Evolutionary conservation across 2,113 vertebrate species (phyloP), one percentile per base, ranked within the genome.

Genomic region (Muntiacus reevesi): DNA sequence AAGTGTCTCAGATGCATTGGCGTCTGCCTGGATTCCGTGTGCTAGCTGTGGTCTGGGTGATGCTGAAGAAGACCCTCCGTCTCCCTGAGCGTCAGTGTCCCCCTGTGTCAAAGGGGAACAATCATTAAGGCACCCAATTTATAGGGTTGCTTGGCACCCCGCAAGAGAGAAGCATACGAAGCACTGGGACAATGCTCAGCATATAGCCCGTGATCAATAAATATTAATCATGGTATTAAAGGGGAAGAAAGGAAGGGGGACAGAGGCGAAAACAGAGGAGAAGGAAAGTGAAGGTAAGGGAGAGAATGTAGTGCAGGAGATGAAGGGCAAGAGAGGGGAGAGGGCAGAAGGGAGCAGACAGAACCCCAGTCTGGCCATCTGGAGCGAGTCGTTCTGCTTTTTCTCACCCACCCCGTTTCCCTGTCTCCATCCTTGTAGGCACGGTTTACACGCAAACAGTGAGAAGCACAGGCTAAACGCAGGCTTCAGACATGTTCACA

Each of bases 1-100:
- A 3, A 1, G 0, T 1, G 27, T 3, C 54, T 40, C 1, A n/a
- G 16, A 27, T 16, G 81, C 60, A 0, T 0, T 0, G 50, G 45
- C 30, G 5, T 19, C 85, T 23, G 17, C 47, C 15, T 14, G 50
- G n/a, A 4, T 13, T 2, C 17, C 8, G 0, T 0, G 71, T 19
- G 57, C 36, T 2, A 1, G 4, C 0, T 3, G 0, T n/a, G 30
- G 13, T 6, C 27, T 8, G 21, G 36, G 33, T 11, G 57, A 13
- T 36, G 27, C 47, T 14, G 7, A 64, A 79, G 50, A 4, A 64
- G 36, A 5, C 28, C 57, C 0, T 47, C 16, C 0, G 0, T 57
- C 45, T 87, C 60, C 30, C 76, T 25, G 30, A 62, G 50, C 71
- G 12, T 43, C 71, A 3, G 45, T 40, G 54, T 57, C 55, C 28